Evolutionary conservation across 1,140 invertebrate species (phyloP).

Genomic region (Oppia nitens): DNA sequence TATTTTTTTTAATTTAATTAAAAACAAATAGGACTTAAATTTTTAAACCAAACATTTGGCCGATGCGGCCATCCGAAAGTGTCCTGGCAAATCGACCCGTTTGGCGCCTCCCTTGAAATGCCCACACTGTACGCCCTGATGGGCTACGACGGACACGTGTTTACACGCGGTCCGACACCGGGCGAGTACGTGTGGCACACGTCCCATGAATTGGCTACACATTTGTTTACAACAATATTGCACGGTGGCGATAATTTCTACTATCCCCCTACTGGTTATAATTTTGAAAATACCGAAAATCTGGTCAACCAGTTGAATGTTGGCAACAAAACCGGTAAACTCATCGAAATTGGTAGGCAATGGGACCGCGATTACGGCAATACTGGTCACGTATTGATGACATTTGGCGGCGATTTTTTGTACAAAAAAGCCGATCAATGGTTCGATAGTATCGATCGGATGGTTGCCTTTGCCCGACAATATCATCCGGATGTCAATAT

Average conservation of each 20-base stretch:
- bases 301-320: neutral
- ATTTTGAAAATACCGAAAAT: slow-evolving; percentile 4
- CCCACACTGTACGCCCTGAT: slow-evolving; percentile 43
- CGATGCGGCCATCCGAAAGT: slow-evolving; percentile 37
- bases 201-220: neutral
- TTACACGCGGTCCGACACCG: neutral
- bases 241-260: too few species aligned
- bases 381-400: slow-evolving; percentile 14
- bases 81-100: slow-evolving; percentile 50
- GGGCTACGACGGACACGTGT: slow-evolving; percentile 12
- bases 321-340: neutral
- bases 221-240: slow-evolving; percentile 6
- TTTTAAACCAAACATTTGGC: too few species aligned
- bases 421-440: slow-evolving; percentile 44
- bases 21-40: too few species aligned
- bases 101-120: slow-evolving; percentile 45
- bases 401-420: slow-evolving; percentile 14
- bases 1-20: too few species aligned
- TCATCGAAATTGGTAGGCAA: neutral
- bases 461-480: slow-evolving; percentile 44
- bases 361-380: neutral
- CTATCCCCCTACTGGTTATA: slow-evolving; percentile 4
- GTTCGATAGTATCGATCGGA: slow-evolving; percentile 68
- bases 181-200: neutral
- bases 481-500: slow-evolving; percentile 35